Percentiles rank a stretch among this genome's conserved stretches.
Conservation (phyloP, 2,113 vertebrate genomes). For the Myiopsitta monachus region DNA sequence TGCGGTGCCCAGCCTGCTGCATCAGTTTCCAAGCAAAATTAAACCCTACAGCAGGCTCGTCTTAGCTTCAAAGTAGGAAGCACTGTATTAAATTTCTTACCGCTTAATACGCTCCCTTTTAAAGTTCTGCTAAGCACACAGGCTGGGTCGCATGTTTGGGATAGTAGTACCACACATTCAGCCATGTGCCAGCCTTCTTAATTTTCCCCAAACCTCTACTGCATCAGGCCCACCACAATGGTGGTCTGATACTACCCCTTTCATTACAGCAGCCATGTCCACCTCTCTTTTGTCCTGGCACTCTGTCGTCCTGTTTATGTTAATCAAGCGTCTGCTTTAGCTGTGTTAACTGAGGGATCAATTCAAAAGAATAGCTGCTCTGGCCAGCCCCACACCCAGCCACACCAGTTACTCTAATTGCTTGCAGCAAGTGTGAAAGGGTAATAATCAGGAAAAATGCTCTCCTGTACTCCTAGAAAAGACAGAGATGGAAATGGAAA, state of each 20-base stretch:
- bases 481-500: neutral
- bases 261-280: neutral
- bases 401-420: neutral
- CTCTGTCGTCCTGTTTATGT: neutral
- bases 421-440: neutral
- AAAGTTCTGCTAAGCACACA: neutral
- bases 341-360: neutral
- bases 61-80: neutral
- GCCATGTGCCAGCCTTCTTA: neutral
- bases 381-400: neutral
- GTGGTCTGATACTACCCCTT: neutral
- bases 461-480: neutral
- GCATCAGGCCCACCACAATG: neutral
- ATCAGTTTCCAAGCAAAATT: neutral
- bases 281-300: neutral
- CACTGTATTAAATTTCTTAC: neutral
- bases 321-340: neutral
- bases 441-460: neutral
- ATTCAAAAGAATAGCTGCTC: neutral
- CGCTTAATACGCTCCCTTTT: neutral
- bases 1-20: neutral
- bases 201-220: neutral
- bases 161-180: neutral
- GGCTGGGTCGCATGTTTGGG: neutral
- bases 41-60: neutral